Percentiles rank a stretch among this genome's conserved stretches.
These are phyloP conservation scores for Rousettus leschenaultii DNA, from an alignment of 2,113 vertebrate genomes.

Conservation along the genomic window DNA sequence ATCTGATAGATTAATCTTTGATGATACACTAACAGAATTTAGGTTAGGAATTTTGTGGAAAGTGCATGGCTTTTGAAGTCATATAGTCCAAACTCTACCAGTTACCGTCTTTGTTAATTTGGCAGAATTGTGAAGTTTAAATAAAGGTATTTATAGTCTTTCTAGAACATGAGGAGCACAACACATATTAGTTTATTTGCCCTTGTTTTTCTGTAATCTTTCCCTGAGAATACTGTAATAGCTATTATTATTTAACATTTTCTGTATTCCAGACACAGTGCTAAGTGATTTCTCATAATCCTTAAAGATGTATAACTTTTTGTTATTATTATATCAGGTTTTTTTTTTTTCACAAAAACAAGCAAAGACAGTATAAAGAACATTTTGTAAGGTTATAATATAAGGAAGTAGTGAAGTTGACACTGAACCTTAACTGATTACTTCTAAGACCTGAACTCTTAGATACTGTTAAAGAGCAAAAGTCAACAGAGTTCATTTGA, in stretches of 20 bases:
- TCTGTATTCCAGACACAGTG: neutral
- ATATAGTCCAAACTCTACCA: neutral
- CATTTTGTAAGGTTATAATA: neutral
- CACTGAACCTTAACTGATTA: neutral
- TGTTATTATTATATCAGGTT: neutral
- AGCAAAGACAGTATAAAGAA: neutral
- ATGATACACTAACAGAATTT: conserved; percentile 36
- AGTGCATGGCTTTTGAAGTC: neutral
- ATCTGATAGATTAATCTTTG: conserved; percentile 6
- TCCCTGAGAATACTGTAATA: neutral
- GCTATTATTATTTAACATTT: neutral
- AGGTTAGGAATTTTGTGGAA: conserved; percentile 6
- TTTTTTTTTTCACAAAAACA: neutral
- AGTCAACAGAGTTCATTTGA: neutral
- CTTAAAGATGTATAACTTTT: neutral
- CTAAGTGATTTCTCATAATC: neutral
- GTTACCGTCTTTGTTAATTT: neutral
- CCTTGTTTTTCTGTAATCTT: neutral
- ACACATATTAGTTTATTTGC: neutral
- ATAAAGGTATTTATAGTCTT: neutral
- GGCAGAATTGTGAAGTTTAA: neutral
- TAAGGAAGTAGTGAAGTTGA: neutral
- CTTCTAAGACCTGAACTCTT: neutral
- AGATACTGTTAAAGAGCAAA: neutral
- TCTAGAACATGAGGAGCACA: neutral